These are phyloP conservation scores for Eulithis testata DNA, from an alignment of 2,888 invertebrate genomes.

Conservation along the genomic window DNA sequence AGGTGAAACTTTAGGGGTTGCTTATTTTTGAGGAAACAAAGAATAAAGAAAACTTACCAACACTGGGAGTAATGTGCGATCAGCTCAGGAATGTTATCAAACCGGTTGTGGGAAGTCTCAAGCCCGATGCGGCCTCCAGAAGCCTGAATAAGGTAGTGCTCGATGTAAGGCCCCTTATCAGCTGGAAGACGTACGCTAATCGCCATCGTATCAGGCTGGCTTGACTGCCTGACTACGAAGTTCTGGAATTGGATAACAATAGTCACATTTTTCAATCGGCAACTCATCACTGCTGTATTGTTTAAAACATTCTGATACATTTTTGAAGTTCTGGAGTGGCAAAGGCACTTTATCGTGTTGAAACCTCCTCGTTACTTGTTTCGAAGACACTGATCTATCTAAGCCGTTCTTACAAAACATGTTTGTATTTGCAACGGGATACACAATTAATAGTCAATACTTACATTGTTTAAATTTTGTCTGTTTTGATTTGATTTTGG, in stretches of 20 bases:
- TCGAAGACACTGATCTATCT: too few species aligned
- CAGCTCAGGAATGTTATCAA: slow-evolving; percentile 95
- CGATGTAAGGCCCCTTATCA: slow-evolving; percentile 95
- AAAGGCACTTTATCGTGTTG: too few species aligned
- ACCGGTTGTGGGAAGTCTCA: slow-evolving; percentile 97
- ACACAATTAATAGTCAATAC: background rate
- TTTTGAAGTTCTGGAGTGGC: too few species aligned
- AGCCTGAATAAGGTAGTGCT: slow-evolving; percentile 97
- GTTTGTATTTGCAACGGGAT: background rate
- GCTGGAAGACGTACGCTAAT: slow-evolving; percentile 95
- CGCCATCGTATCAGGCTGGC: slow-evolving; percentile 97
- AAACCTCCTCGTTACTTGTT: too few species aligned
- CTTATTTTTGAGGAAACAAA: background rate
- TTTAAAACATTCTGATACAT: too few species aligned
- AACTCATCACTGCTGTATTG: too few species aligned
- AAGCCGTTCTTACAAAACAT: background rate
- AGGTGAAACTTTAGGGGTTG: too few species aligned
- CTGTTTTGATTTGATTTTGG: slow-evolving; percentile 11
- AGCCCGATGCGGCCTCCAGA: slow-evolving; percentile 91
- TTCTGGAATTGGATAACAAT: slow-evolving; percentile 85
- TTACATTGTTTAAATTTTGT: slow-evolving; percentile 11
- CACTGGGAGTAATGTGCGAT: slow-evolving; percentile 97
- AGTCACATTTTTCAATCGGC: slow-evolving; percentile 1
- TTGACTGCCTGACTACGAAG: slow-evolving; percentile 97
- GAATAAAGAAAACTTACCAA: slow-evolving; percentile 84